These are phyloP conservation scores for Caenorhabditis sp. DNA, from an alignment of 2,888 invertebrate genomes.

Conservation along the genomic window DNA sequence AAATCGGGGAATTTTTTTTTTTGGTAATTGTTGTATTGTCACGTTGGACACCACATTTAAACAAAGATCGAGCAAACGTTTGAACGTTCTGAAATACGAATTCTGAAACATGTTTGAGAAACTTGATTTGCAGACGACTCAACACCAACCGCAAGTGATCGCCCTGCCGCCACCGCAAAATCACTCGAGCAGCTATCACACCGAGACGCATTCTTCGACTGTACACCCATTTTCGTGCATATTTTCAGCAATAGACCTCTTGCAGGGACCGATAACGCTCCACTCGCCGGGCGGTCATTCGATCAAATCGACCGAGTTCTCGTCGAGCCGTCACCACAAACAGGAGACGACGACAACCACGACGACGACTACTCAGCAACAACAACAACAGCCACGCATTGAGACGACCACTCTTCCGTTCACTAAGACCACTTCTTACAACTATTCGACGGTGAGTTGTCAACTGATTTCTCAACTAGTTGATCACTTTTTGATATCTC, in stretches of 20 bases:
- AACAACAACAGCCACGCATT: conserved; percentile 28
- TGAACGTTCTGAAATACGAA: too few relatives aligned
- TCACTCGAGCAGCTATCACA: conserved; percentile 56
- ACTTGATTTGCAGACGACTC: too few relatives aligned
- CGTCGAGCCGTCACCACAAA: conserved; percentile 54
- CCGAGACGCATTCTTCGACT: conserved; percentile 53
- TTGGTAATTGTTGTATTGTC: too few relatives aligned
- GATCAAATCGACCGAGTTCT: conserved; percentile 55
- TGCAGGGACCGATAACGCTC: conserved; percentile 39
- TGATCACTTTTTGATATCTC: neutral
- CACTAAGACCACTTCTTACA: conserved; percentile 60
- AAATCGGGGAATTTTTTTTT: too few relatives aligned
- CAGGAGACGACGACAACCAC: conserved; percentile 55
- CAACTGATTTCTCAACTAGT: too few relatives aligned
- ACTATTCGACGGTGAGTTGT: conserved; percentile 57
- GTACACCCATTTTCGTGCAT: neutral
- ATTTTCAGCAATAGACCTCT: neutral
- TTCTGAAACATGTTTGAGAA: too few relatives aligned
- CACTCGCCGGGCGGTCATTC: conserved; percentile 59
- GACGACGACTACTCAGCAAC: conserved; percentile 56
- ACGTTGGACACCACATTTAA: too few relatives aligned
- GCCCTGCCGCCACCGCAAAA: conserved; percentile 53
- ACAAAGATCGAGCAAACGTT: too few relatives aligned
- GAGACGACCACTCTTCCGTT: conserved; percentile 60
- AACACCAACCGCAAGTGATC: conserved; percentile 44